Evolutionary conservation across 2,113 vertebrate species (phyloP), one percentile per base, ranked within the genome.

Genomic region (Atlantisia rogersi): DNA sequence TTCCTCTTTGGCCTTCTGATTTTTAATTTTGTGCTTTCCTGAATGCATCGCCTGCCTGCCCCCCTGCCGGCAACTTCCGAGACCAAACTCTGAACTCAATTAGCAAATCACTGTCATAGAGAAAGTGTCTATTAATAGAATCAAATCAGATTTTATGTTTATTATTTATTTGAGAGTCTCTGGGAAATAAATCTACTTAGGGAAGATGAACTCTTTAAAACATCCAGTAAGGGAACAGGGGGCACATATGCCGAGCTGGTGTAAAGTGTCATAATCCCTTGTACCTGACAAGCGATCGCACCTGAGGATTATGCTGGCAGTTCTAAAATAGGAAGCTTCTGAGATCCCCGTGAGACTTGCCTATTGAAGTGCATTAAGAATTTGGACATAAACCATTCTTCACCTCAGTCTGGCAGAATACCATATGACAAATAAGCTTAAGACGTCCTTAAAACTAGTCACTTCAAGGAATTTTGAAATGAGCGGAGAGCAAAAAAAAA

Each of bases 11-110:
- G 65, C 35, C 46, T 50, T 64, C 65, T 92, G 80, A 62, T 56
- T 95, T 95, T 94, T 82, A 74, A 96, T 96, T 97, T 89, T 97
- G 68, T 92, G 67, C 62, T 96, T 95, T 97, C 94, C 95, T 58
- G 95, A 95, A 91, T 11, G 37, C 55, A 71, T 86, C 97, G 93
- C 40, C 68, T 95, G 87, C 82, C 77, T 95, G 95, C 48, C 48
- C 26, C 50, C 50, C 50, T 52, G 50, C 80, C 82, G 92, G 80
- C 78, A 94, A 73, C 60, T 96, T 97, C 94, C 86, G 74, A 91
- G 77, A 95, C 77, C 80, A 96, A 95, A 97, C 97, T 95, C 88
- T 96, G 82, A 98, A 97, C 88, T 88, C 50, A 28, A 97, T 95
- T 96, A 98, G 79, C 82, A 97, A 89, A 97, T 88, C 2, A 0